These are phyloP conservation scores for Eufriesea mexicana DNA, from an alignment of 1,140 invertebrate species.

Conservation along the genomic window DNA sequence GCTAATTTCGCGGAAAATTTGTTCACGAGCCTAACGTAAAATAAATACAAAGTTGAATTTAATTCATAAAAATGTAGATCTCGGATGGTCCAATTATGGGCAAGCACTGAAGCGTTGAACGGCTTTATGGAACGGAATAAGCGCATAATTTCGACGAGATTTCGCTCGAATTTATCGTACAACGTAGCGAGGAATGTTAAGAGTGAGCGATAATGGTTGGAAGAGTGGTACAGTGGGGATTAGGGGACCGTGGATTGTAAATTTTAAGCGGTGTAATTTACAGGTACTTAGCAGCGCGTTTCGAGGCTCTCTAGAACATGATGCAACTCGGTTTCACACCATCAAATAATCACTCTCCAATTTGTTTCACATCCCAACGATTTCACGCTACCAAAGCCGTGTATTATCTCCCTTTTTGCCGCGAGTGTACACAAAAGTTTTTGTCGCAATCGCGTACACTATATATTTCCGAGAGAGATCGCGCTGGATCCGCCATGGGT, in stretches of 20 bases:
- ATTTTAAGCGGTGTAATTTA: neutral
- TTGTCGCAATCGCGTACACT: neutral
- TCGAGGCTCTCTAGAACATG: neutral
- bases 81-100: too few relatives aligned
- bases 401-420: constrained; percentile 12
- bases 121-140: neutral
- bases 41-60: neutral
- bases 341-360: constrained; percentile 14
- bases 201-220: too few relatives aligned
- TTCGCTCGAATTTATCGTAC: too few relatives aligned
- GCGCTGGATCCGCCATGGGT: neutral
- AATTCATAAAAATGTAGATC: neutral
- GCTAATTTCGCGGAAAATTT: too few relatives aligned
- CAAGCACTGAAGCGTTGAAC: too few relatives aligned
- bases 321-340: constrained; percentile 9
- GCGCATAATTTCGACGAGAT: neutral
- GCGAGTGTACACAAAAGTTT: neutral
- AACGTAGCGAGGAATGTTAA: too few relatives aligned
- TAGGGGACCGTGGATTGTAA: too few relatives aligned
- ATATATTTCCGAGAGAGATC: neutral
- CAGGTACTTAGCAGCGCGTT: constrained; percentile 10
- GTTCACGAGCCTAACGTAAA: too few relatives aligned
- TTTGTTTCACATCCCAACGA: constrained; percentile 22
- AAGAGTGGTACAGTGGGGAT: too few relatives aligned
- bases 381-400: constrained; percentile 2